A percentile compares a stretch with the other conserved stretches of the same genome.
Conservation (phyloP, 2,888 invertebrate genomes). For the Clistopyga incitator region DNA sequence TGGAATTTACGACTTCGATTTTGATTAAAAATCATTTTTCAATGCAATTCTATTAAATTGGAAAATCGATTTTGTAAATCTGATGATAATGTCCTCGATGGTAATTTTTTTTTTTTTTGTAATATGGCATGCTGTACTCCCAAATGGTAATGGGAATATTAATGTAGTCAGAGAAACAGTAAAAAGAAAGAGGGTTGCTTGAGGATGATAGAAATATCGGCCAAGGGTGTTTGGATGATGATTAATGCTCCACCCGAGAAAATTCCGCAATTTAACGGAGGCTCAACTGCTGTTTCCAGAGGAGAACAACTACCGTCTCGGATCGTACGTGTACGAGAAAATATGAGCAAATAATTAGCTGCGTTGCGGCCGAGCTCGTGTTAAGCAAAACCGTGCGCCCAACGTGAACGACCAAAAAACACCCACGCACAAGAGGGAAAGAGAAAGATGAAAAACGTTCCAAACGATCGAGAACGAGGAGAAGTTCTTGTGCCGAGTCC, state of each 20-base stretch:
- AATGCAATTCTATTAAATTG: too few relatives aligned
- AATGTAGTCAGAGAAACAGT: slow-evolving; percentile 1
- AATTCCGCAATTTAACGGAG: slow-evolving; percentile 42
- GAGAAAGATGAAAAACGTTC: slow-evolving; percentile 70
- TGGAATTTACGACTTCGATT: too few relatives aligned
- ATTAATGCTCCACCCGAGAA: slow-evolving; percentile 20
- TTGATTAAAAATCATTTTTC: too few relatives aligned
- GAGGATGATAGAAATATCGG: slow-evolving; percentile 15
- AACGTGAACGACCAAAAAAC: slow-evolving; percentile 34
- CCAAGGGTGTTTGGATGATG: slow-evolving; percentile 15
- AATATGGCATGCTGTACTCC: not conserved
- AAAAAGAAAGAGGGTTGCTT: slow-evolving; percentile 6
- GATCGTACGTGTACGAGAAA: slow-evolving; percentile 75
- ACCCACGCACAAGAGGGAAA: slow-evolving; percentile 52
- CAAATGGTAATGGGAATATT: slow-evolving; percentile 10
- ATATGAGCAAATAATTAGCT: slow-evolving; percentile 73
- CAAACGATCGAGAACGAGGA: slow-evolving; percentile 67
- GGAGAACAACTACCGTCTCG: slow-evolving; percentile 75
- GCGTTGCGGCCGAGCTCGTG: slow-evolving; percentile 51
- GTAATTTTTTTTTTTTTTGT: not conserved
- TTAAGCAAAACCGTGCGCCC: slow-evolving; percentile 56
- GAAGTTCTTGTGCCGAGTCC: slow-evolving; percentile 6
- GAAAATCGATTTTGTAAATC: not conserved
- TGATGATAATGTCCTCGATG: not conserved
- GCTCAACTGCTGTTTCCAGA: slow-evolving; percentile 74